phyloP scores from a whole-genome alignment of 2,888 invertebrate genomes.

The Adineta ricciae region DNA sequence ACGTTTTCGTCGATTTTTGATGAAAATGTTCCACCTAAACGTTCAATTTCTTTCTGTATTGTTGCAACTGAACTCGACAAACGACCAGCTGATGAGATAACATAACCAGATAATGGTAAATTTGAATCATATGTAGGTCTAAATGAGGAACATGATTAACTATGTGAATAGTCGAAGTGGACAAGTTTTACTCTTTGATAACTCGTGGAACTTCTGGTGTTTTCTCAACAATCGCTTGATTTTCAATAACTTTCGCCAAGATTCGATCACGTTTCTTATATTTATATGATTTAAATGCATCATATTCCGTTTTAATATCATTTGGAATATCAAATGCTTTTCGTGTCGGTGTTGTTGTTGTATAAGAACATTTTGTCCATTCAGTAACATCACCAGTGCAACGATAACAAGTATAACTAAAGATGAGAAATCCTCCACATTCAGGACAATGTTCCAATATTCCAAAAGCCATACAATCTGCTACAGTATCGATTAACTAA shows the following conservation, averaged over 20 bases:
- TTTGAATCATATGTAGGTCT: neutral
- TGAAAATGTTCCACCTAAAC: slow-evolving; percentile 66
- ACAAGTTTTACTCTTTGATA: neutral
- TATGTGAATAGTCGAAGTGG: neutral
- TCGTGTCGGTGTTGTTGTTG: slow-evolving; percentile 64
- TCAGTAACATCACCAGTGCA: slow-evolving; percentile 74
- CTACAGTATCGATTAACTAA: slow-evolving; percentile 65
- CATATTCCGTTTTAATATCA: slow-evolving; percentile 53
- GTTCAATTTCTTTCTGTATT: slow-evolving; percentile 52
- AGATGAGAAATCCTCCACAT: slow-evolving; percentile 64
- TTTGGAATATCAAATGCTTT: slow-evolving; percentile 62
- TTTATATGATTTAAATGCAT: slow-evolving; percentile 35
- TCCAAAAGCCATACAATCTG: slow-evolving; percentile 82
- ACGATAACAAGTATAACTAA: slow-evolving; percentile 62
- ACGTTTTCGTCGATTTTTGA: slow-evolving; percentile 59
- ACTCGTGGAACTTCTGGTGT: neutral
- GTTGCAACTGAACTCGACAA: neutral
- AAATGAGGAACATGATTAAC: neutral
- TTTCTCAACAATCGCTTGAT: neutral
- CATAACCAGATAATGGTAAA: neutral
- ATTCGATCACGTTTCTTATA: neutral
- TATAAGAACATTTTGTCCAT: slow-evolving; percentile 75
- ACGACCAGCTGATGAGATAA: neutral
- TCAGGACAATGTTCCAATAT: slow-evolving; percentile 65
- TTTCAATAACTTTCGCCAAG: neutral